These are phyloP conservation scores for Electrophaes corylata DNA, from an alignment of 2,888 invertebrate species.

Conservation along the genomic window DNA sequence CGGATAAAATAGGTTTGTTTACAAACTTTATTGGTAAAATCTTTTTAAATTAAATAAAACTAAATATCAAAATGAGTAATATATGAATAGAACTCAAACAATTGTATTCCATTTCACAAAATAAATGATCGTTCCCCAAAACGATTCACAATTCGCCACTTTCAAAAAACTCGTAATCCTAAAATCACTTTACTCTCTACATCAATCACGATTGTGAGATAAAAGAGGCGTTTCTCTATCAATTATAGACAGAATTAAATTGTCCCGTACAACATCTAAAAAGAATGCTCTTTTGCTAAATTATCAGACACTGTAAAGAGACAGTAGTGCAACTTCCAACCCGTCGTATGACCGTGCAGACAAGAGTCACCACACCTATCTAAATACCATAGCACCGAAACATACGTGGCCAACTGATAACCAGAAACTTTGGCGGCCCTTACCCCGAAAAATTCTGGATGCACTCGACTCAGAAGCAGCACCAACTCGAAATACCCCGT, in stretches of 20 bases:
- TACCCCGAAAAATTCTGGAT: too few species aligned
- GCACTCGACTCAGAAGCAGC: too few species aligned
- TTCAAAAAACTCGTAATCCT: slow-evolving; percentile 31
- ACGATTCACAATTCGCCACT: slow-evolving; percentile 23
- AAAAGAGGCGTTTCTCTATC: slow-evolving; percentile 43
- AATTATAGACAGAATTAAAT: slow-evolving; percentile 46
- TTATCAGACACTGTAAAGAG: slow-evolving; percentile 40
- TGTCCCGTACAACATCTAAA: slow-evolving; percentile 45
- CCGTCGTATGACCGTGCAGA: neutral
- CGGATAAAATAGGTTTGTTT: too few species aligned
- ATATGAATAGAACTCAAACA: neutral
- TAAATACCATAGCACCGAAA: too few species aligned
- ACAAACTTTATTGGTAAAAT: too few species aligned
- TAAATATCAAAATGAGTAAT: neutral
- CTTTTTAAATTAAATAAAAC: too few species aligned
- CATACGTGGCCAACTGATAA: too few species aligned
- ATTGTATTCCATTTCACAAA: neutral
- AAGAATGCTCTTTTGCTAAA: slow-evolving; percentile 49
- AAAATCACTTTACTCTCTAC: slow-evolving; percentile 34
- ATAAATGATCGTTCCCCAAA: slow-evolving; percentile 6
- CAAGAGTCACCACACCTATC: too few species aligned
- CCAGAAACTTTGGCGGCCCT: too few species aligned
- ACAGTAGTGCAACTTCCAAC: slow-evolving; percentile 17
- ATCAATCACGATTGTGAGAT: slow-evolving; percentile 36
- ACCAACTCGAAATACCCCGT: too few species aligned